phyloP scores from a whole-genome alignment of 2,113 vertebrate genomes.

The Maccullochella peelii region DNA sequence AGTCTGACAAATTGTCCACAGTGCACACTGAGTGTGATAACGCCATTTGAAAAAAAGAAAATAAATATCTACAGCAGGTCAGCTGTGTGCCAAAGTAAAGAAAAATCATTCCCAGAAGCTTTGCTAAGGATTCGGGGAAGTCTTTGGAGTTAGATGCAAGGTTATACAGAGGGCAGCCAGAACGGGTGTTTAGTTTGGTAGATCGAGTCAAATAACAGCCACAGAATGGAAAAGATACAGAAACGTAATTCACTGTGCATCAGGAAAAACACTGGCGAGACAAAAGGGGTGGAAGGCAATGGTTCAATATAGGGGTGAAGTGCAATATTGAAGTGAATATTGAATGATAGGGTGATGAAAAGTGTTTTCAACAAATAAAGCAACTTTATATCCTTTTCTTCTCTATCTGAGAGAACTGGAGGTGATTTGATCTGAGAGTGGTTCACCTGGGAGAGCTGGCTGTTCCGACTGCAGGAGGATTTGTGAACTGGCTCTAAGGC shows the following conservation, averaged over 20 bases:
- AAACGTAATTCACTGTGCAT: conserved; percentile 63
- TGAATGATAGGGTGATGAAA: conserved; percentile 28
- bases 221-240: conserved; percentile 60
- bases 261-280: conserved; percentile 31
- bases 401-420: conserved; percentile 28
- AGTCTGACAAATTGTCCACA: conserved; percentile 55
- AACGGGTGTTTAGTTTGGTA: conserved; percentile 69
- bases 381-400: conserved; percentile 25
- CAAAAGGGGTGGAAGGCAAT: conserved; percentile 1
- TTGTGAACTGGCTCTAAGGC: conserved; percentile 69
- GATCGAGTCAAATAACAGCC: conserved; percentile 69
- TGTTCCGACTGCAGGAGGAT: conserved; percentile 67
- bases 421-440: conserved; percentile 56
- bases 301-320: conserved; percentile 31
- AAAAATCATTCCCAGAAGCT: conserved; percentile 80
- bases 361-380: conserved; percentile 59
- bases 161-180: conserved; percentile 78
- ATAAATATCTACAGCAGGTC: conserved; percentile 72
- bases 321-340: conserved; percentile 40
- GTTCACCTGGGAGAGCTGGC: conserved; percentile 71
- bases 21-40: conserved; percentile 45
- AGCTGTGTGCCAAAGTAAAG: conserved; percentile 73
- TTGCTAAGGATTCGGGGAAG: conserved; percentile 75
- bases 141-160: conserved; percentile 77
- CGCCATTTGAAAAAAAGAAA: conserved; percentile 54